Conservation (phyloP, 2,113 vertebrate species). For the Prolemur simus region DNA sequence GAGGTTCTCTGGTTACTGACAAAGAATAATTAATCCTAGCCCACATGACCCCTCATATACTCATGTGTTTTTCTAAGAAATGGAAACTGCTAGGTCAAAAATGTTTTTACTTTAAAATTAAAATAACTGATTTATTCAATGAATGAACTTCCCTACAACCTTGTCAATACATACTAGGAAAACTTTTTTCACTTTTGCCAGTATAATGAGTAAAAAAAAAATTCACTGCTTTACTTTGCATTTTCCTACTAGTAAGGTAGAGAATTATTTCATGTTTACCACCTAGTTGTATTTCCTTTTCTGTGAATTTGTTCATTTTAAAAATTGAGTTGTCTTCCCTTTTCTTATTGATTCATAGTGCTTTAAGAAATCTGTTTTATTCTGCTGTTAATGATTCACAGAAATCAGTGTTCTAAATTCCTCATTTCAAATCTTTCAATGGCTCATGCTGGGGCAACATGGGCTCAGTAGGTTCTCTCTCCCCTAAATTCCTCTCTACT, state of each 20-base stretch:
- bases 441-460: not conserved
- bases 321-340: not conserved
- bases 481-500: not conserved
- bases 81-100: not conserved
- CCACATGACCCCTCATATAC: not conserved
- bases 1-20: not conserved
- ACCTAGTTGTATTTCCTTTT: not conserved
- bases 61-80: not conserved
- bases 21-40: not conserved
- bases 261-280: not conserved
- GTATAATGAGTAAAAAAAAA: not conserved
- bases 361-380: constrained; percentile 32
- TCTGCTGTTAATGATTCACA: constrained; percentile 13
- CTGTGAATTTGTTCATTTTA: not conserved
- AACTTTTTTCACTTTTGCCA: not conserved
- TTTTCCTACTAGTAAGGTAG: not conserved
- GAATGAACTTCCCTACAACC: not conserved
- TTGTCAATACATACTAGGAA: not conserved
- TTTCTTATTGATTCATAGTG: not conserved
- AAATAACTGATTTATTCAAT: not conserved
- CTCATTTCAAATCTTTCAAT: constrained; percentile 26
- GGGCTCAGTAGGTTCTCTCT: not conserved
- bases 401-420: not conserved
- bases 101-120: constrained; percentile 29
- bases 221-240: not conserved